phyloP scores from a whole-genome alignment of 2,113 vertebrate species.

The Daphoenositta chrysoptera region DNA sequence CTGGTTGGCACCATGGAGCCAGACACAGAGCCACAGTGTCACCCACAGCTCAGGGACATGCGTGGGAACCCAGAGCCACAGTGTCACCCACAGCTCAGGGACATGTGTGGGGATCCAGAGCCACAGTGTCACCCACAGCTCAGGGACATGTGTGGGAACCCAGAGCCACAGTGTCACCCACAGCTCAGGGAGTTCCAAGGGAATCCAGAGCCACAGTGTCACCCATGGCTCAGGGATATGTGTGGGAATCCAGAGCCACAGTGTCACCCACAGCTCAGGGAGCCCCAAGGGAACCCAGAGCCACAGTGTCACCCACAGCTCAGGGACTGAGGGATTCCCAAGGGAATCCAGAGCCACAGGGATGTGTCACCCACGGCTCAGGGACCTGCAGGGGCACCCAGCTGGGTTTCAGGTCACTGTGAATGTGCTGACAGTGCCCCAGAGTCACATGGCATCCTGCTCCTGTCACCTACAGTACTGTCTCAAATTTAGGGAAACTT shows the following conservation, averaged over 20 bases:
- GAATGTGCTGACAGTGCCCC: neutral
- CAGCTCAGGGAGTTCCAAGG: accelerated
- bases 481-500: neutral
- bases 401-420: neutral
- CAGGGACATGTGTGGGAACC: neutral
- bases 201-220: neutral
- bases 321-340: too few species aligned
- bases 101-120: neutral
- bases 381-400: neutral
- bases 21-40: neutral
- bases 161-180: neutral
- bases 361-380: neutral
- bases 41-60: neutral
- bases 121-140: neutral
- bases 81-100: neutral
- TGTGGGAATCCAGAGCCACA: too few species aligned
- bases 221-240: accelerated
- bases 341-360: neutral
- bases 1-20: neutral
- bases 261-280: neutral
- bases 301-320: too few species aligned
- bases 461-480: neutral
- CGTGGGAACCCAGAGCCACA: neutral
- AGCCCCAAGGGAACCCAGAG: neutral
- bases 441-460: neutral